Base-by-base conservation (phyloP, 2,797 vertebrate genomes). In the Hyperoplus immaculatus region DNA sequence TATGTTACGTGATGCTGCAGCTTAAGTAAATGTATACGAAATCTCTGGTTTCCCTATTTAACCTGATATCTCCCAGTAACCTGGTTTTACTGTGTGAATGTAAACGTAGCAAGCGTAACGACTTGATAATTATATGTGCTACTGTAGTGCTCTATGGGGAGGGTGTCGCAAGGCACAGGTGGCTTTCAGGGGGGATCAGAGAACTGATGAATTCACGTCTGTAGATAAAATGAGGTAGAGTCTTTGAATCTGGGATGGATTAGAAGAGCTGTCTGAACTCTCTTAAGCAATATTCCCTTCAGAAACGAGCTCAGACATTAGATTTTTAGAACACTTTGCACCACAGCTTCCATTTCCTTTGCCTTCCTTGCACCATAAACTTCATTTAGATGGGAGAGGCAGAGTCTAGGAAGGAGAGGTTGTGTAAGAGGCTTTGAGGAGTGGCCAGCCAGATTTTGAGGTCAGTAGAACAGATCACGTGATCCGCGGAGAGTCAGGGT, bases 391-490 rank as follows among this genome's bases (percentile, higher is more conserved):
- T 64, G 49, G 49, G 42, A 80, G 72, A 66, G n/a, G 0, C 42
- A 59, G 69, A 84, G 67, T 78, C 60, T 61, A 13, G 10, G 75
- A 83, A 81, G 82, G 69, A 68, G 21, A n/a, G 70, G 60, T 88
- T 91, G 87, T 78, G 62, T 88, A 90, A 88, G 80, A 80, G 58
- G 69, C 84, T 85, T 74, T 18, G 68, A 90, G 88, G 87, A 91
- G 85, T 79, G 85, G 92, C 89, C 14, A 49, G 92, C 88, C 14
- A 46, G 16, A 75, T 64, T 75, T 74, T 92, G 87, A 90, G 87
- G 89, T 93, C 91, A 93, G 81, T 81, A 71, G 81, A 85, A 78
- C 82, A 81, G 81, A 83, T 85, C 91, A 88, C 57, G 77, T 93
- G 92, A 87, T 86, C 75, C 13, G 12, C 14, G 14, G 16, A 55